phyloP scores from a whole-genome alignment of 2,113 vertebrate genomes.

The Dromas ardeola region DNA sequence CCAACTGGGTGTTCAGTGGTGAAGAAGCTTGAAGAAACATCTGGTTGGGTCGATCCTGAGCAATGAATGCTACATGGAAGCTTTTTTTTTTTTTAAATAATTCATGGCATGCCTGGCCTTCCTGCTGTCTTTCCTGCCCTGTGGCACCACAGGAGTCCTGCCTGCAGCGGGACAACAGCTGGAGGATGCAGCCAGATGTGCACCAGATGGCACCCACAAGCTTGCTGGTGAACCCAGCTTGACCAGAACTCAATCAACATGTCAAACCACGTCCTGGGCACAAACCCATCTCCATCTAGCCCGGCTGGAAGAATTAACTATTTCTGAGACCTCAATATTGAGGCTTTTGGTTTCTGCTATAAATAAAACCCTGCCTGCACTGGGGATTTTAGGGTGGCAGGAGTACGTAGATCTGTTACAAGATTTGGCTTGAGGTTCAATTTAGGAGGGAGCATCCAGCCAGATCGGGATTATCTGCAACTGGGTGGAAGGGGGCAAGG shows the following conservation, averaged over 20 bases:
- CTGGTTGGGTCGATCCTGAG: background rate
- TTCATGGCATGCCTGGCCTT: background rate
- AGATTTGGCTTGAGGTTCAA: background rate
- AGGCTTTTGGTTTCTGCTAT: background rate
- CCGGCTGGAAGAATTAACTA: background rate
- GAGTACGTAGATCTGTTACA: background rate
- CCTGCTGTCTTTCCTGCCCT: background rate
- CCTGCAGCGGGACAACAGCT: background rate
- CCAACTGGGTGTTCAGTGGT: background rate
- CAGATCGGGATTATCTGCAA: background rate
- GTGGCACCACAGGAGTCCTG: background rate
- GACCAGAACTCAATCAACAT: background rate
- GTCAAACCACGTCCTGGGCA: background rate
- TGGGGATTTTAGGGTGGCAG: background rate
- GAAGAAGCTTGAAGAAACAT: background rate
- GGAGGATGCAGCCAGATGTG: background rate
- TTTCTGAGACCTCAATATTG: background rate
- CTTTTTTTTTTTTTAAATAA: background rate
- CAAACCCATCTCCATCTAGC: background rate
- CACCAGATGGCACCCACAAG: background rate
- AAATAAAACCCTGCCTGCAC: background rate
- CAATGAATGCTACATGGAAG: background rate
- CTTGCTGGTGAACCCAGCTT: background rate
- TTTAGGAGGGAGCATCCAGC: background rate
- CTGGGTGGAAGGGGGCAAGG: background rate